Evolutionary conservation across 1,140 invertebrate species (phyloP).

Genomic region (Adelges cooleyi): DNA sequence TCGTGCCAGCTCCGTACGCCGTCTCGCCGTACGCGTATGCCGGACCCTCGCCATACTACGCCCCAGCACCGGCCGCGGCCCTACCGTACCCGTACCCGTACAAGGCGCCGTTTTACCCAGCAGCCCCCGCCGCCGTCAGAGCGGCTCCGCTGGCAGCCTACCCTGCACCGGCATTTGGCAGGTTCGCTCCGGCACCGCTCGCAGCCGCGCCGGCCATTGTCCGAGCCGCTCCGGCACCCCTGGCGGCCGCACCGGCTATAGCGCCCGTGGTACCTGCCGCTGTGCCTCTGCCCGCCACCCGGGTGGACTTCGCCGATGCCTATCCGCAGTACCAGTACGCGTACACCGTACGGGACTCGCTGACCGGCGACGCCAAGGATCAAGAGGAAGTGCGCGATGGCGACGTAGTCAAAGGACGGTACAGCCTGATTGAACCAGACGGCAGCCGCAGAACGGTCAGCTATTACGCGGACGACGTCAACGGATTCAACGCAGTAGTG

Average conservation of each 20-base stretch:
- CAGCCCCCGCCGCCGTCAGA: not conserved
- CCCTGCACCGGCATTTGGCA: not conserved
- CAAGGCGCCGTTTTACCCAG: not conserved
- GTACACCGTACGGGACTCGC: constrained; percentile 43
- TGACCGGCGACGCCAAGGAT: constrained; percentile 44
- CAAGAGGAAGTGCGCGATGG: constrained; percentile 44
- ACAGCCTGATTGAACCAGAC: constrained; percentile 42
- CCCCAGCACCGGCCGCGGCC: not conserved
- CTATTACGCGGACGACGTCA: constrained; percentile 48
- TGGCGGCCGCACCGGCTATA: constrained; percentile 37
- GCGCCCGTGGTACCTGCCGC: constrained; percentile 33
- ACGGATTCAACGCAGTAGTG: constrained; percentile 54
- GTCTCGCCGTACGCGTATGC: not conserved
- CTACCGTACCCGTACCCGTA: constrained; percentile 17
- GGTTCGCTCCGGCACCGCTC: not conserved
- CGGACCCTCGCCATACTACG: constrained; percentile 16
- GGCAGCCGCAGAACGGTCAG: constrained; percentile 47
- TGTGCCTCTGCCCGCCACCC: constrained; percentile 28
- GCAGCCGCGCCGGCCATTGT: not conserved
- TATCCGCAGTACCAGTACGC: constrained; percentile 42
- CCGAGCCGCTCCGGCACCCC: constrained; percentile 18
- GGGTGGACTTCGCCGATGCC: constrained; percentile 31
- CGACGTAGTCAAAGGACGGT: constrained; percentile 43
- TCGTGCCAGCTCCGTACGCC: constrained; percentile 13
- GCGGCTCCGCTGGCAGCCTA: not conserved